Base-by-base conservation (phyloP, 2,113 vertebrate species). In the Cynocephalus volans region DNA sequence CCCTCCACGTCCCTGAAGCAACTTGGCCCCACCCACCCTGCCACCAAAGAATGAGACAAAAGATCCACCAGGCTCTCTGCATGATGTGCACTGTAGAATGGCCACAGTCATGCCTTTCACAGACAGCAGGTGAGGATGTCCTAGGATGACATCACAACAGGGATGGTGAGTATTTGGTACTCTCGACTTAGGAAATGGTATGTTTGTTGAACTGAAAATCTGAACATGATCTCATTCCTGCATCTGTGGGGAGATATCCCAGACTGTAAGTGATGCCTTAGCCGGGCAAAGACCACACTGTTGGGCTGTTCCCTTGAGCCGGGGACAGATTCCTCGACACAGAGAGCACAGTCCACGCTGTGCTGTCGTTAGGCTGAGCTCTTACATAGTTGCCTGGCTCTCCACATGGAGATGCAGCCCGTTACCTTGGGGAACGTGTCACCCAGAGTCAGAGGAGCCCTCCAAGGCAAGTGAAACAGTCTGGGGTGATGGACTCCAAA, bases 71-170 rank as follows among this genome's bases (percentile, higher is more conserved):
- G 23, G 64, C 18, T 50, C 45, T n/a, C 13, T 33, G 69, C 17
- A 0, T 3, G 5, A 3, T 6, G 19, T 6, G 76, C n/a, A 1
- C 15, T 31, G 11, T 0, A 1, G 21, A n/a, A 70, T 6, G 4
- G 7, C 24, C 14, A 3, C 0, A 6, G 45, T 8, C 21, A 19
- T 36, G 73, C n/a, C 75, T 8, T 2, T 21, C 58, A 4, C 36
- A 56, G 65, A 24, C 13, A 13, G n/a, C 41, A 7, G 52, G 60
- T 28, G 23, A 83, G 26, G 58, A 14, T 19, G 50, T 6, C 1
- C 58, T 58, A 12, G 13, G 18, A 79, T 31, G 70, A 17, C 31
- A 11, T 3, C 5, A 6, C 8, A 23, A 4, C 80, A 56, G 65
- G 21, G 41, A 6, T 5, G 14, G 60, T 8, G 41, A 26, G 41